Evolutionary conservation across 2,797 vertebrate genomes (phyloP).

Genomic region (Loris lydekkerianus): DNA sequence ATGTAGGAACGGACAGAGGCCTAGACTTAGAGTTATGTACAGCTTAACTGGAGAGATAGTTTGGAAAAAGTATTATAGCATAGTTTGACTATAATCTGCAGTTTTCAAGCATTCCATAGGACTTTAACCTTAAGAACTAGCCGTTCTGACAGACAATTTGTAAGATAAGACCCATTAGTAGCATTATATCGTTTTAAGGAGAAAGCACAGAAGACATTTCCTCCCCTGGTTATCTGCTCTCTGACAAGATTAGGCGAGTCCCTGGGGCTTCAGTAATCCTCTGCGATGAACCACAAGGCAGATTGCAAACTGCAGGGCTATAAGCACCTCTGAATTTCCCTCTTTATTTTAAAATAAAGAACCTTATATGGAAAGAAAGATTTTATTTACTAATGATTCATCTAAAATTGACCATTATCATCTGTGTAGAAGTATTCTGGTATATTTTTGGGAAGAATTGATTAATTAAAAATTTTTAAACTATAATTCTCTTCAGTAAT

Average conservation of each 20-base stretch:
- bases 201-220: not conserved
- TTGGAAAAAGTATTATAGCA: conserved; percentile 52
- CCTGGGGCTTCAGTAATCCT: not conserved
- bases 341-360: conserved; percentile 23
- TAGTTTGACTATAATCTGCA: not conserved
- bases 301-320: not conserved
- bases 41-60: not conserved
- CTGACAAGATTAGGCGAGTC: conserved; percentile 21
- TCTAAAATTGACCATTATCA: conserved; percentile 6
- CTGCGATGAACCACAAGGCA: not conserved
- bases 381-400: conserved; percentile 11
- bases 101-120: not conserved
- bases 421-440: conserved; percentile 19
- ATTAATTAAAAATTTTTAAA: conserved; percentile 34
- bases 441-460: not conserved
- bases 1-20: not conserved
- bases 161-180: conserved; percentile 37
- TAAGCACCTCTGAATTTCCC: not conserved
- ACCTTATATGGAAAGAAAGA: not conserved
- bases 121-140: not conserved
- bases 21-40: not conserved
- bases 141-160: not conserved
- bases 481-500: not conserved
- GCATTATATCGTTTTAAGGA: not conserved
- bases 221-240: conserved; percentile 45